A percentile compares a stretch with the other conserved stretches of the same genome.
phyloP scores from a whole-genome alignment of 2,888 invertebrate genomes.

The Coleophora deauratella region DNA sequence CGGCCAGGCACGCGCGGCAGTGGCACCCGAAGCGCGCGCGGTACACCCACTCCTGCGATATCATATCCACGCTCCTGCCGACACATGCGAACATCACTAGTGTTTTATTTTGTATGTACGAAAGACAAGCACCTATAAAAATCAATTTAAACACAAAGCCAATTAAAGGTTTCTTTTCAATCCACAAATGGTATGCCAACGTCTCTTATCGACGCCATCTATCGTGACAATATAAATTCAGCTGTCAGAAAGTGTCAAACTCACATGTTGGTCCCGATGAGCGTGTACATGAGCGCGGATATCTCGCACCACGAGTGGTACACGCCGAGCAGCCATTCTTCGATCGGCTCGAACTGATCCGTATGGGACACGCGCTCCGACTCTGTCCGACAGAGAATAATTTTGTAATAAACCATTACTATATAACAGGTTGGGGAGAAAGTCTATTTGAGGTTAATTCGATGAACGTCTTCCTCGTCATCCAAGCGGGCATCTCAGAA shows the following conservation, averaged over 20 bases:
- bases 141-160: too few species aligned
- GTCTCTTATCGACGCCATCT: too few species aligned
- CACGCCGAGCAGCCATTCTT: conserved; percentile 59
- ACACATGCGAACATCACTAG: not conserved
- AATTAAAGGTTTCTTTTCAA: too few species aligned
- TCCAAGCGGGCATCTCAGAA: not conserved
- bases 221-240: too few species aligned
- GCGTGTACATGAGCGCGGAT: conserved; percentile 60
- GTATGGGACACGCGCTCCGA: conserved; percentile 25
- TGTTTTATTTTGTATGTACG: too few species aligned
- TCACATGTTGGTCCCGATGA: conserved; percentile 55
- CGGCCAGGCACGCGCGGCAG: conserved; percentile 52
- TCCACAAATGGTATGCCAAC: too few species aligned
- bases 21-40: conserved; percentile 55
- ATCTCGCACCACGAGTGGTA: conserved; percentile 67
- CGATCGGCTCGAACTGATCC: conserved; percentile 29
- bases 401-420: too few species aligned
- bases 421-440: too few species aligned
- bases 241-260: too few species aligned
- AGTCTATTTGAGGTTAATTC: too few species aligned
- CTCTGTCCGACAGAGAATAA: conserved; percentile 20
- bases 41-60: conserved; percentile 50
- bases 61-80: conserved; percentile 45
- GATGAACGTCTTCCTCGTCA: too few species aligned
- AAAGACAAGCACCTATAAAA: too few species aligned